These are phyloP conservation scores for Candoia aspera DNA, from an alignment of 2,113 vertebrate species.

Conservation along the genomic window DNA sequence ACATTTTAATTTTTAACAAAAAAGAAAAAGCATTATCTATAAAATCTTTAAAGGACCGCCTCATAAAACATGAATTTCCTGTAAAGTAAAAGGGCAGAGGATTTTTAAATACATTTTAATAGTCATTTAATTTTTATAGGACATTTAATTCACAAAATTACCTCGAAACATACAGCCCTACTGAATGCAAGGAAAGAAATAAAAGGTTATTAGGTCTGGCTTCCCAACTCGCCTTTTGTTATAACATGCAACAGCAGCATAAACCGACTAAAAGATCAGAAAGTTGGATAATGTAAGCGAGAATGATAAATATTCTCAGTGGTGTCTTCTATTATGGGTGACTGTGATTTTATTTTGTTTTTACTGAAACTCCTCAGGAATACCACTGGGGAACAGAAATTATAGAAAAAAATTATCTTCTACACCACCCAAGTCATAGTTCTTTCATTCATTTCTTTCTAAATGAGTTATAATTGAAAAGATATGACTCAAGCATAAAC, in stretches of 20 bases:
- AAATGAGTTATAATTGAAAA: slow-evolving; percentile 38
- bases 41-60: slow-evolving; percentile 14
- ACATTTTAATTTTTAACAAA: not conserved
- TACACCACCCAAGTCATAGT: slow-evolving; percentile 1
- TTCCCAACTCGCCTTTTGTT: not conserved
- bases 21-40: not conserved
- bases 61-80: slow-evolving; percentile 27
- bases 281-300: not conserved
- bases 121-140: slow-evolving; percentile 36
- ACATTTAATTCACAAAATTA: slow-evolving; percentile 28
- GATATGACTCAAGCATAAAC: slow-evolving; percentile 34
- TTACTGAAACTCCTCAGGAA: not conserved
- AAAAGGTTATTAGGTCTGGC: not conserved
- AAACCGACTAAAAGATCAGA: not conserved
- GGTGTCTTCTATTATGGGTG: not conserved
- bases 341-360: not conserved
- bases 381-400: not conserved
- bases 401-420: slow-evolving; percentile 1
- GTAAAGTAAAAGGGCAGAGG: slow-evolving; percentile 25
- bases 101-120: slow-evolving; percentile 33
- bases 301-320: not conserved
- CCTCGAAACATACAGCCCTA: not conserved
- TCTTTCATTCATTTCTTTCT: slow-evolving; percentile 20
- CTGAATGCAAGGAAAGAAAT: not conserved
- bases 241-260: not conserved